phyloP scores from a whole-genome alignment of 2,888 invertebrate genomes.

The Margaritifera margaritifera region DNA sequence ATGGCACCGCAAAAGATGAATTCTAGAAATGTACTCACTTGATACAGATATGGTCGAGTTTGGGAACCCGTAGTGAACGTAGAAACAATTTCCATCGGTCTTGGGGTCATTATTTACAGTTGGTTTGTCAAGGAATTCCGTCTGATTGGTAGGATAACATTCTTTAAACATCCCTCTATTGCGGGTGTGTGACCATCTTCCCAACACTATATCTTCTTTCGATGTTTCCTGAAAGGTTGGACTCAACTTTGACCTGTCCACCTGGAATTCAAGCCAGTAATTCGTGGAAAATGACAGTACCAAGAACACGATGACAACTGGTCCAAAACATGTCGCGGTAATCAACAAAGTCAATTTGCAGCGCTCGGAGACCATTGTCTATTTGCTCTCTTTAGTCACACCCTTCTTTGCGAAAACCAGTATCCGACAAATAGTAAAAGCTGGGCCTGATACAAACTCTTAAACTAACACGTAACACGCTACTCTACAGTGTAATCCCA shows the following conservation, averaged over 20 bases:
- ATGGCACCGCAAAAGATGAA: slow-evolving; percentile 82
- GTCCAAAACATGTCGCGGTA: slow-evolving; percentile 55
- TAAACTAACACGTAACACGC: too few species aligned
- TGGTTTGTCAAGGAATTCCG: slow-evolving; percentile 44
- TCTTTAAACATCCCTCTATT: slow-evolving; percentile 62
- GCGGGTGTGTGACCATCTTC: slow-evolving; percentile 37
- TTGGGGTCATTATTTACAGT: slow-evolving; percentile 25
- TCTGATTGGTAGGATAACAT: slow-evolving; percentile 64
- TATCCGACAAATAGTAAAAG: too few species aligned
- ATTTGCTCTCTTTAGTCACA: too few species aligned
- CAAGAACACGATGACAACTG: slow-evolving; percentile 56
- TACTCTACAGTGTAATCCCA: too few species aligned
- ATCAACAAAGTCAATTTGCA: slow-evolving; percentile 15
- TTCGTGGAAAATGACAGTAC: slow-evolving; percentile 65
- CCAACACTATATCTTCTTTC: neutral
- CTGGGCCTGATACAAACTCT: too few species aligned
- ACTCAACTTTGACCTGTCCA: slow-evolving; percentile 38
- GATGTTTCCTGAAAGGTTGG: neutral
- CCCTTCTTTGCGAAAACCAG: too few species aligned
- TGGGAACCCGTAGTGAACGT: slow-evolving; percentile 50
- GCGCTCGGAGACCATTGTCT: too few species aligned
- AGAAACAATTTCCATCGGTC: slow-evolving; percentile 59
- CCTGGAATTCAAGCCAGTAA: slow-evolving; percentile 63
- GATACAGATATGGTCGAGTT: too few species aligned
- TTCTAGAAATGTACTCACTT: too few species aligned